phyloP scores from a whole-genome alignment of 2,113 vertebrate genomes.

The Hirundichthys speculiger region DNA sequence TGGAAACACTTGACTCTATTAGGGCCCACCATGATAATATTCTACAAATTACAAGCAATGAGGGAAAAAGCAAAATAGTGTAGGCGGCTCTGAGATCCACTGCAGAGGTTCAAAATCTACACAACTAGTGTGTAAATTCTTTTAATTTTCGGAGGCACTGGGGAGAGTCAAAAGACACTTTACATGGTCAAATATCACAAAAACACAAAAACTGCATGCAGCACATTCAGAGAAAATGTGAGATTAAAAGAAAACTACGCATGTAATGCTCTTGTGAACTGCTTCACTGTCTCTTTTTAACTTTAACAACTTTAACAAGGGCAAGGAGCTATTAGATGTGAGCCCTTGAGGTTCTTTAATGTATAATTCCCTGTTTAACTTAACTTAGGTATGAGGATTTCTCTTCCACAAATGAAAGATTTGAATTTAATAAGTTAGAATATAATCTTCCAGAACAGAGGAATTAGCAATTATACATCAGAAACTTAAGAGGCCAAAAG shows the following conservation, averaged over 20 bases:
- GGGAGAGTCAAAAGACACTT: constrained; percentile 65
- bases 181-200: constrained; percentile 34
- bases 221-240: constrained; percentile 26
- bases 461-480: constrained; percentile 41
- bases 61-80: background rate
- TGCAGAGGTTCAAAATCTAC: constrained; percentile 37
- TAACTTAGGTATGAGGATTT: constrained; percentile 41
- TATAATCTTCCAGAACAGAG: constrained; percentile 51
- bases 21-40: constrained; percentile 3
- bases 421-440: constrained; percentile 47
- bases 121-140: no score
- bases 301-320: constrained; percentile 54
- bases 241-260: constrained; percentile 29
- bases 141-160: constrained; percentile 54
- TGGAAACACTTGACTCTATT: no score
- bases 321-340: constrained; percentile 65
- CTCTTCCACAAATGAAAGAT: constrained; percentile 36
- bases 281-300: constrained; percentile 45
- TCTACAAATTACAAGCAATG: constrained; percentile 15
- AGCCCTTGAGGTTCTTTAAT: constrained; percentile 70
- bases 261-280: constrained; percentile 18
- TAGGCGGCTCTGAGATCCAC: constrained; percentile 15
- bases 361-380: constrained; percentile 76
- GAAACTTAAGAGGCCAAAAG: constrained; percentile 51
- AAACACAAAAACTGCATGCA: constrained; percentile 20